Percentiles rank a stretch among this genome's conserved stretches.
Evolutionary conservation across 2,888 invertebrate genomes (phyloP).

Genomic region (Acleris emargana): DNA sequence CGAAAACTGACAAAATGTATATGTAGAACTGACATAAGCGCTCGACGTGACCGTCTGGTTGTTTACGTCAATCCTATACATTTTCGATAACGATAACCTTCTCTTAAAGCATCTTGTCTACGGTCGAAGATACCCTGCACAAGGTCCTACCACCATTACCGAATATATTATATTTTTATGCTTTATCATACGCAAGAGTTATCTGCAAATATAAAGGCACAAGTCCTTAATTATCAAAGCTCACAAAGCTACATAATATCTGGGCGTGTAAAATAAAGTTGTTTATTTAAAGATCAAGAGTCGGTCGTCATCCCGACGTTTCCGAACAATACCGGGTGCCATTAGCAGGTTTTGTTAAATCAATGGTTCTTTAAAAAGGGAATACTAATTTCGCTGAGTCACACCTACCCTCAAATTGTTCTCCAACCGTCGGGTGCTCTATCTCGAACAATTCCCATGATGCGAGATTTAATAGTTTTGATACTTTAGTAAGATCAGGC

Average conservation of each 20-base stretch:
- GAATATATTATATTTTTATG: too few species aligned
- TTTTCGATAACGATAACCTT: too few species aligned
- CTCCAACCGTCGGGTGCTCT: slow-evolving; percentile 57
- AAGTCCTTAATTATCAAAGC: too few species aligned
- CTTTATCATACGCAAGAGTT: too few species aligned
- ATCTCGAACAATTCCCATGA: slow-evolving; percentile 53
- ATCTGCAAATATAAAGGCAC: too few species aligned
- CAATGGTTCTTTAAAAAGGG: slow-evolving; percentile 71
- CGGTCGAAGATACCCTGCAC: too few species aligned
- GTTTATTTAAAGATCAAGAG: slow-evolving; percentile 49
- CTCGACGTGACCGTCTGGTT: too few species aligned
- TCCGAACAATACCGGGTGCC: slow-evolving; percentile 66
- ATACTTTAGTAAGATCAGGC: slow-evolving; percentile 44
- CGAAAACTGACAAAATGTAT: too few species aligned
- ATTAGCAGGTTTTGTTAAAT: slow-evolving; percentile 74
- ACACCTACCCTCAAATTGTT: slow-evolving; percentile 68
- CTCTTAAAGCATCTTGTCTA: too few species aligned
- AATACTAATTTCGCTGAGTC: slow-evolving; percentile 74
- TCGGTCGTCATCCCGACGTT: slow-evolving; percentile 63
- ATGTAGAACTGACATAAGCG: too few species aligned
- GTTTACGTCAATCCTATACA: too few species aligned
- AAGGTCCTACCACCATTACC: too few species aligned
- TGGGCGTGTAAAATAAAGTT: slow-evolving; percentile 7
- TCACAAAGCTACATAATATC: neutral
- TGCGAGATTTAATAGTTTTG: slow-evolving; percentile 47